Base-by-base conservation (phyloP, 2,888 invertebrate genomes). In the Pseudococcus viburni region DNA sequence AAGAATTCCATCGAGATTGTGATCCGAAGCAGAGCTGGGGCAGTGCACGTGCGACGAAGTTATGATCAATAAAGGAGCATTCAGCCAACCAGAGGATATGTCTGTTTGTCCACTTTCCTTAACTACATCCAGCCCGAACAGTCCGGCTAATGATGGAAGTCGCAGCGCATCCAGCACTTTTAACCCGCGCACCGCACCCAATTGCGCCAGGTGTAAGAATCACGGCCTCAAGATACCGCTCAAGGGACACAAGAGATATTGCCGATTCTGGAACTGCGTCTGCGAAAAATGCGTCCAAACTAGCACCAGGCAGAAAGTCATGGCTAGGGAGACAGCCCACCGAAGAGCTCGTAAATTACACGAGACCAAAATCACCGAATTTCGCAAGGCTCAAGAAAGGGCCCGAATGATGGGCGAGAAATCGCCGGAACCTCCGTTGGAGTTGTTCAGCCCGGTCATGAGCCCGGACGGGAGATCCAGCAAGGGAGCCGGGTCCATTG, bases 241-340 rank as follows among this genome's bases (percentile, higher is more conserved):
- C 90, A 97, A 97, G 92, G 97, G 97, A 19, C 98, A 98, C 93
- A 98, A 98, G 92, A 94, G 97, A 48, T 97, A 97, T 92, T 98
- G 98, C 93, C 94, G 94, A 91, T 97, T 94, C 92, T 95, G 96
- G 90, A 93, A 94, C 91, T 98, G 98, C 92, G 94, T 93, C 89
- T 98, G 98, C 92, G 95, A 95, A 90, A 96, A 96, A 92, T 98
- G 98, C 92, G 94, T 95, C 89, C 92, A 97, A 89, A 97, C 97
- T 0, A 96, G 96, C 0, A 96, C 97, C 91, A 92, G 98, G 84
- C 97, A 97, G 92, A 93, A 95, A 22, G 96, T 97, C 89, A 98
- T 97, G 97, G 97, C 97, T 89, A 92, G 94, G 91, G 96, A 97
- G 93, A 97, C 97, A 42, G 97, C 97, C 0, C 91, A 96, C 90